phyloP scores from a whole-genome alignment of 1,140 invertebrate species.

The Belonocnema kinseyi region DNA sequence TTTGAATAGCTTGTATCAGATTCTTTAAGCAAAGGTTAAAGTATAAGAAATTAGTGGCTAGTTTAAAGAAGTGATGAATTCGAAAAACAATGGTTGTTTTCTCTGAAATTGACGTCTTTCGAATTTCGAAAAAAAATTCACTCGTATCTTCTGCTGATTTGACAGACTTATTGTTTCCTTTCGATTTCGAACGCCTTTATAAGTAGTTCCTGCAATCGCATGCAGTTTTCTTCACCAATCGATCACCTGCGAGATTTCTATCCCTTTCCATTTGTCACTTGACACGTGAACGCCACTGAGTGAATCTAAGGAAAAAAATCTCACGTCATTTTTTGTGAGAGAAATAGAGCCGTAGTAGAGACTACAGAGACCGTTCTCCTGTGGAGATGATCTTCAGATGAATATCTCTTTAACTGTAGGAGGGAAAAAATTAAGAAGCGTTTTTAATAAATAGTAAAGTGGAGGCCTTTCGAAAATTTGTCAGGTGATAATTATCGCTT shows the following conservation, averaged over 20 bases:
- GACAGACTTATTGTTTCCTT: conserved; percentile 7
- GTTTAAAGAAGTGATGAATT: not conserved
- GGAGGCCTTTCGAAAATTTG: not conserved
- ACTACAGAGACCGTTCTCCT: no score
- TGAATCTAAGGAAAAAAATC: not conserved
- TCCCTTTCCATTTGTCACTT: conserved; percentile 25
- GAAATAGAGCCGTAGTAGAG: conserved; percentile 9
- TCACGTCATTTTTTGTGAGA: conserved; percentile 9
- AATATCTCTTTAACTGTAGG: not conserved
- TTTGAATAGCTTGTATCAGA: no score
- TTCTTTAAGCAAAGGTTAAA: no score
- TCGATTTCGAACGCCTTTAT: not conserved
- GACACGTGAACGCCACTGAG: not conserved
- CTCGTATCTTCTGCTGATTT: not conserved
- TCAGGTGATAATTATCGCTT: no score
- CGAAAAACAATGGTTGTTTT: not conserved
- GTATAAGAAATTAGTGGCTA: no score
- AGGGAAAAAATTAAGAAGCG: not conserved
- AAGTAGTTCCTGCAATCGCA: conserved; percentile 10
- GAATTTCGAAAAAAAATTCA: no score
- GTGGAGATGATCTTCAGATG: not conserved
- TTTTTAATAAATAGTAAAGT: not conserved
- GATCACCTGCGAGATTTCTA: not conserved
- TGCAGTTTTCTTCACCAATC: conserved; percentile 21
- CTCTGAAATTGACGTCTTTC: conserved; percentile 1